Evolutionary conservation across 2,113 vertebrate species (phyloP).

Genomic region (Micromys minutus): DNA sequence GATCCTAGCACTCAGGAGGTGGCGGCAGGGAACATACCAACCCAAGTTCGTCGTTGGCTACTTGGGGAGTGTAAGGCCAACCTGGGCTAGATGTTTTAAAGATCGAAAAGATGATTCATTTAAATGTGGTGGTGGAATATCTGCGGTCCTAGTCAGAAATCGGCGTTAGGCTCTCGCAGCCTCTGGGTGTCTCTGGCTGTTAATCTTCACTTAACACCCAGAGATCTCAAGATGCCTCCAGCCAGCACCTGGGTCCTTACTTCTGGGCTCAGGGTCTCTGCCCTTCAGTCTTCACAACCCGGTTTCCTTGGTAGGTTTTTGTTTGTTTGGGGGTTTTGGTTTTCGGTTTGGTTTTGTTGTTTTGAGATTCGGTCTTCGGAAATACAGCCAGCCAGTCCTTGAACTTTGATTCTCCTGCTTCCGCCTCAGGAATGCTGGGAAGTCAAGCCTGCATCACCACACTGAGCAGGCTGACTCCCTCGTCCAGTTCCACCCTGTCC

Average conservation of each 20-base stretch:
- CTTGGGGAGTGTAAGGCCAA: neutral
- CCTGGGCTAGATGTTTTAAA: neutral
- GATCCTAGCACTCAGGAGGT: neutral
- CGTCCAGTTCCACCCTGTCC: neutral
- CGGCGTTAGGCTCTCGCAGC: neutral
- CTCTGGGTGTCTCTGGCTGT: neutral
- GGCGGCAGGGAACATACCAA: neutral
- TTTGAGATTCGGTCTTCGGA: neutral
- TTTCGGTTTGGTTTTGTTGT: neutral
- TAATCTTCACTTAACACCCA: neutral
- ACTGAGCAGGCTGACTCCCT: neutral
- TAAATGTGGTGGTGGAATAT: neutral
- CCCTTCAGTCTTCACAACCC: neutral
- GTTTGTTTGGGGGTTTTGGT: neutral
- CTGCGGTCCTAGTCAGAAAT: neutral
- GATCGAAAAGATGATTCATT: neutral
- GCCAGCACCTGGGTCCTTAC: neutral
- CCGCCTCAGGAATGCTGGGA: neutral
- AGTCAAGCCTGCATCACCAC: no score
- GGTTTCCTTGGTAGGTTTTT: neutral
- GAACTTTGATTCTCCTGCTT: neutral
- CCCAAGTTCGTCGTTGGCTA: neutral
- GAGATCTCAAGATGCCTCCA: neutral
- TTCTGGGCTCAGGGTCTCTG: neutral
- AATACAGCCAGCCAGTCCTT: neutral